These are phyloP conservation scores for Epizoanthus scotinus DNA, from an alignment of 92 coral and sea anemone species.

Conservation along the genomic window DNA sequence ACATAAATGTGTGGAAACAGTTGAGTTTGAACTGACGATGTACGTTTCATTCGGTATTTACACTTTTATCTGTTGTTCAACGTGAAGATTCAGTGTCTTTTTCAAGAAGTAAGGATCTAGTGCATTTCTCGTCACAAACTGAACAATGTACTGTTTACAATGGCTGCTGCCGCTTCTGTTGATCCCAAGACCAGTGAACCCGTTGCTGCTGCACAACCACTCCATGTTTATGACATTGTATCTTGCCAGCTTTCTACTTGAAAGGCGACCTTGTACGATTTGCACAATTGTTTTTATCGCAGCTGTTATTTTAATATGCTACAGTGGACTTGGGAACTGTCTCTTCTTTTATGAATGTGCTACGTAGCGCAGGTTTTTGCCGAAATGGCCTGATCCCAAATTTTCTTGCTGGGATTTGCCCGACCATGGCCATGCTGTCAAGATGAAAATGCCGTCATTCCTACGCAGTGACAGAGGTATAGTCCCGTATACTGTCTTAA, in stretches of 20 bases:
- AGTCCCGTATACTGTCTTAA: too few species aligned
- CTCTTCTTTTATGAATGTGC: constrained; percentile 89
- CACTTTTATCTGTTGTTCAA: neutral
- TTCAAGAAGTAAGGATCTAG: neutral
- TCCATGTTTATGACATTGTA: constrained; percentile 99
- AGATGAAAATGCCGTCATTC: neutral
- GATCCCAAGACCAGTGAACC: constrained; percentile 97
- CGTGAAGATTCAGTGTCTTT: neutral
- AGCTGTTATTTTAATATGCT: constrained; percentile 93
- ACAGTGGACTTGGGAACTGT: constrained; percentile 99
- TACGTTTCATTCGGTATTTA: neutral
- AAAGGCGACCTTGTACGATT: constrained; percentile 99
- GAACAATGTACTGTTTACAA: constrained; percentile 94
- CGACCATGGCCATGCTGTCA: neutral
- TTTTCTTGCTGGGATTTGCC: neutral
- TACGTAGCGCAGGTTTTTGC: constrained; percentile 55
- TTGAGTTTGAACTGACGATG: neutral
- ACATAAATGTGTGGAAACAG: neutral
- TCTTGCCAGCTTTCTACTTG: constrained; percentile 96
- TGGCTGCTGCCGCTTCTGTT: constrained; percentile 95
- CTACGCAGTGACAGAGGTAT: too few species aligned
- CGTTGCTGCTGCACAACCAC: constrained; percentile 91
- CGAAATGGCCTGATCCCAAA: neutral
- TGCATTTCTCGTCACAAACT: constrained; percentile 17
- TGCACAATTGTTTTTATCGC: constrained; percentile 96